Evolutionary conservation across 2,888 invertebrate species (phyloP).

Genomic region (Nymphalis polychloros): DNA sequence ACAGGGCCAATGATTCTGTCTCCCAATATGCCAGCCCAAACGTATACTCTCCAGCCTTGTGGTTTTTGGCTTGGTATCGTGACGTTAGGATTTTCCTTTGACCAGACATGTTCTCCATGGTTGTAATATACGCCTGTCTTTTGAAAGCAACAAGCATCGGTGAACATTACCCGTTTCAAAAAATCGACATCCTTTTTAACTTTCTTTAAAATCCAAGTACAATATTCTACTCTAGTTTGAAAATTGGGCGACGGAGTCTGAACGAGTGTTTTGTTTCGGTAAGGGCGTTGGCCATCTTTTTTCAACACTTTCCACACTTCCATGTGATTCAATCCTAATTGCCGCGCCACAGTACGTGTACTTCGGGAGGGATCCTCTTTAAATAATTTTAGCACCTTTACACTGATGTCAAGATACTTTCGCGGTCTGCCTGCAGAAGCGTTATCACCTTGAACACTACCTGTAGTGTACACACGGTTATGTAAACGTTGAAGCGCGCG

Average conservation of each 20-base stretch:
- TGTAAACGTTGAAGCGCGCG: not conserved
- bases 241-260: not conserved
- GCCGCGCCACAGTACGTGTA: not conserved
- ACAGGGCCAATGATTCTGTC: conserved; percentile 5
- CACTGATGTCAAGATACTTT: not conserved
- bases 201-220: not conserved
- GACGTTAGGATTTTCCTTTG: not conserved
- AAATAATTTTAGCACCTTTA: not conserved
- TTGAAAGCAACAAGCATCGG: not conserved
- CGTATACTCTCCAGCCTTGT: conserved; percentile 3
- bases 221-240: not conserved
- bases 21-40: conserved; percentile 12
- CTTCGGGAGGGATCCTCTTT: not conserved
- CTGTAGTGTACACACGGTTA: not conserved
- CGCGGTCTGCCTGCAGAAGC: not conserved
- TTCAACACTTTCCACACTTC: not conserved
- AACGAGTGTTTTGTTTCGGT: not conserved
- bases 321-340: not conserved
- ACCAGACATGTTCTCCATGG: not conserved
- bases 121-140: not conserved
- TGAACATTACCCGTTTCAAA: not conserved
- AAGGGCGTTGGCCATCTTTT: not conserved
- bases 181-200: not conserved
- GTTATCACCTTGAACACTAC: not conserved
- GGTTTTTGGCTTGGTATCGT: not conserved